Conservation (phyloP, 1,140 invertebrate species). For the Copidosoma floridanum region DNA sequence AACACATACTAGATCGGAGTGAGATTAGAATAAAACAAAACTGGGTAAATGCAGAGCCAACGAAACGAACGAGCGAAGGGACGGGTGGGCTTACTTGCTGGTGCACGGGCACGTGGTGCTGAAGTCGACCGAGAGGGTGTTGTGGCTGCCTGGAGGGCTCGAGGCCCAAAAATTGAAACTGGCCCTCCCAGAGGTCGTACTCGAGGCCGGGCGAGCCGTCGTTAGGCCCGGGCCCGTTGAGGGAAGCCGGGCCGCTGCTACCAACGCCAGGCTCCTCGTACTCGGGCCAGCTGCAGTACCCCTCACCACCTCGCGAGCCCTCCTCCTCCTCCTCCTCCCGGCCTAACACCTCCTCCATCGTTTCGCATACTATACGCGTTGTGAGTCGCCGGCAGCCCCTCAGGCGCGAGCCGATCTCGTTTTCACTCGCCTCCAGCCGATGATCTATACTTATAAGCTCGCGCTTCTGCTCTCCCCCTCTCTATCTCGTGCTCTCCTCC, state of each 20-base stretch:
- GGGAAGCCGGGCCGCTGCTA: conserved; percentile 12
- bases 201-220: conserved; percentile 56
- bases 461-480: too few species aligned
- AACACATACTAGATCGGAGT: conserved; percentile 2
- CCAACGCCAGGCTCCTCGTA: too few species aligned
- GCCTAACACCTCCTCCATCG: not conserved
- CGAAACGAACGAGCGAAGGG: too few species aligned
- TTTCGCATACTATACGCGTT: not conserved
- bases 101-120: conserved; percentile 27
- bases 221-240: not conserved
- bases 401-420: not conserved
- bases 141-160: conserved; percentile 12
- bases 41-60: too few species aligned
- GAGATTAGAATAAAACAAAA: too few species aligned
- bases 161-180: conserved; percentile 75
- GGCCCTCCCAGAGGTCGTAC: conserved; percentile 83
- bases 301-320: not conserved
- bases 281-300: not conserved
- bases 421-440: too few species aligned
- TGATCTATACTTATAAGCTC: too few species aligned
- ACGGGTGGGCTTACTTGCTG: conserved; percentile 43
- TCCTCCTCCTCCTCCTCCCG: not conserved
- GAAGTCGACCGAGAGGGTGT: conserved; percentile 19
- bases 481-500: too few species aligned
- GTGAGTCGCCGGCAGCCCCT: not conserved